These are phyloP conservation scores for Illadopsis cleaveri DNA, from an alignment of 2,113 vertebrate species.

Conservation along the genomic window DNA sequence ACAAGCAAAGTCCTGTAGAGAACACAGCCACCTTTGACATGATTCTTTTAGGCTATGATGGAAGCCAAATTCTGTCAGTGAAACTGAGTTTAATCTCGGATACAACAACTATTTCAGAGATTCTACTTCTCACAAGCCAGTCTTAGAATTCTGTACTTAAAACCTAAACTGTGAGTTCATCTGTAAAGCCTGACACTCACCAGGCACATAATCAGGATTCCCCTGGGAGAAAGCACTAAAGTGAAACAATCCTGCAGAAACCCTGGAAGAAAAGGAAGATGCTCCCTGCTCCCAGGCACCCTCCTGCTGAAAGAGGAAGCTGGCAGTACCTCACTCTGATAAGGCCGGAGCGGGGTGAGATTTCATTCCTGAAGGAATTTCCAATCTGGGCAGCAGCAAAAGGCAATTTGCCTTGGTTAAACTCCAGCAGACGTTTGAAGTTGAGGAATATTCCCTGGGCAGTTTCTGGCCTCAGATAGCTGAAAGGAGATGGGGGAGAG, in stretches of 20 bases:
- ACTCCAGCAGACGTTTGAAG: conserved; percentile 97
- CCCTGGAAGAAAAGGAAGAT: not conserved
- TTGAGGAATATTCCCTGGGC: conserved; percentile 99
- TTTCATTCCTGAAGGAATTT: conserved; percentile 98
- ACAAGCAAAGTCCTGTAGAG: not conserved
- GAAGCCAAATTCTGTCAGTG: not conserved
- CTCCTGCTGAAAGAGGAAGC: not conserved
- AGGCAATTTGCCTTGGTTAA: conserved; percentile 97
- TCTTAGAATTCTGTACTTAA: not conserved
- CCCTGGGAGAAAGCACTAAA: not conserved
- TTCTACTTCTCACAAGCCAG: not conserved
- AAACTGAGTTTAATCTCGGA: not conserved
- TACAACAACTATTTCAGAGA: not conserved
- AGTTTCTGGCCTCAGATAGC: conserved; percentile 97
- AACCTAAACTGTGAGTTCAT: not conserved
- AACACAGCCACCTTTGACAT: not conserved
- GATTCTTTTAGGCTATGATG: not conserved
- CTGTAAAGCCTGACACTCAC: not conserved
- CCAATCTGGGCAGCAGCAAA: conserved; percentile 98
- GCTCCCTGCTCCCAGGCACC: not conserved
- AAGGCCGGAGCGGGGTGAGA: conserved; percentile 96
- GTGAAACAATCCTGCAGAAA: not conserved
- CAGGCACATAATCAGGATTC: not conserved
- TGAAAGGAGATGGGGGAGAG: conserved; percentile 40
- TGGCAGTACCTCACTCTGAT: conserved; percentile 91